A percentile compares a stretch with the other conserved stretches of the same genome.
Conservation (phyloP, 2,113 vertebrate species). For the Formicarius rufipectus region DNA sequence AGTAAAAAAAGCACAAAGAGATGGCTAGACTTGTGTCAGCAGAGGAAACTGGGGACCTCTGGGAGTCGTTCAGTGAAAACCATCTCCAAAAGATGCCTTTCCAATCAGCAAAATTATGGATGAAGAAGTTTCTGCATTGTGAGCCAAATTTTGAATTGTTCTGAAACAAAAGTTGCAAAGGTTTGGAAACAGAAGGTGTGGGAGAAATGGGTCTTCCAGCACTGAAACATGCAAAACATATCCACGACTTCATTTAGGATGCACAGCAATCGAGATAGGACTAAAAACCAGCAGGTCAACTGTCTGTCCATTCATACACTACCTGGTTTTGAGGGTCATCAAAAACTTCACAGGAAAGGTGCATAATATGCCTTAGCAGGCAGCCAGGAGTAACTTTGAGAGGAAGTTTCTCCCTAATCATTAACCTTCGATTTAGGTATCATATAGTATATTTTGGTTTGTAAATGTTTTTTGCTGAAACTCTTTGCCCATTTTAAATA, state of each 20-base stretch:
- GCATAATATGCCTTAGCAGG: neutral
- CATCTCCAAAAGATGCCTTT: neutral
- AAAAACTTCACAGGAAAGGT: neutral
- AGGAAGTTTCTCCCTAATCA: neutral
- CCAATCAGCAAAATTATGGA: neutral
- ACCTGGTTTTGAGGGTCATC: neutral
- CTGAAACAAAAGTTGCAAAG: neutral
- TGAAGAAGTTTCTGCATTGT: neutral
- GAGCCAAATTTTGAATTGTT: neutral
- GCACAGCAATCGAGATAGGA: neutral
- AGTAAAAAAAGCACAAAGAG: constrained; percentile 13
- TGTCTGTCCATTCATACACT: neutral
- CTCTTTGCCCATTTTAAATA: neutral
- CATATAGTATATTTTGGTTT: neutral
- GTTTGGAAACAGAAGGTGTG: neutral
- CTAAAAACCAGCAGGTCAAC: neutral
- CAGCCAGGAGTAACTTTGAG: neutral
- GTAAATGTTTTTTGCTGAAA: neutral
- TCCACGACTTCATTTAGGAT: neutral
- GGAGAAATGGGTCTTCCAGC: neutral
- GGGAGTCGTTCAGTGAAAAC: neutral
- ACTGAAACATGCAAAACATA: neutral
- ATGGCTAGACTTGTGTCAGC: neutral
- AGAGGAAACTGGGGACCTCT: neutral
- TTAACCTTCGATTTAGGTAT: neutral